Percentiles rank a stretch among this genome's conserved stretches.
Conservation (phyloP, 2,888 invertebrate species). For the Caenorhabditis panamensis region DNA sequence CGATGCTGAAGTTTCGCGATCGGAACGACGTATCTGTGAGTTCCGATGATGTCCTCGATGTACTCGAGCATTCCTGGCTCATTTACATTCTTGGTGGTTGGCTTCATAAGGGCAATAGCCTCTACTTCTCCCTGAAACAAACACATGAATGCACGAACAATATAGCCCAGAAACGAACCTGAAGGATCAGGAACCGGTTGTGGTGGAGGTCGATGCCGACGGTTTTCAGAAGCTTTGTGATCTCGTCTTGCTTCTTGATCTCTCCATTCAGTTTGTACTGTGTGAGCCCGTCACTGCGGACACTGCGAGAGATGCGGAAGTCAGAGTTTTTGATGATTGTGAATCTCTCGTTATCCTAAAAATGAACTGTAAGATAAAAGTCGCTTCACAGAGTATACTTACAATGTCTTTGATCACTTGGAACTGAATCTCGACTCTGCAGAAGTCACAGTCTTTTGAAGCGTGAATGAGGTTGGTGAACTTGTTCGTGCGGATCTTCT, state of each 20-base stretch:
- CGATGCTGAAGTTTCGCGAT: conserved; percentile 25
- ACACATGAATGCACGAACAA: too few relatives aligned
- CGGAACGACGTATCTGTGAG: conserved; percentile 45
- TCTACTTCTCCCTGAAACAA: conserved; percentile 93
- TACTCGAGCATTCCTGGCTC: conserved; percentile 98
- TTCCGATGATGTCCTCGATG: conserved; percentile 97
- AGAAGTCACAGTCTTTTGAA: conserved; percentile 87
- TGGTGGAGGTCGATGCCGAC: conserved; percentile 96
- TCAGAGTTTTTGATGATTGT: conserved; percentile 88
- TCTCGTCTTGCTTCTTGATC: conserved; percentile 87
- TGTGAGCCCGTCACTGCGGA: conserved; percentile 84
- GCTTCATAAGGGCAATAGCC: conserved; percentile 98
- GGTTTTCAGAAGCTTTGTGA: conserved; percentile 87
- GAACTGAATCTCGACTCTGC: conserved; percentile 93
- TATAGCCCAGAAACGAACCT: conserved; percentile 84
- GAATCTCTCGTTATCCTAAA: conserved; percentile 82
- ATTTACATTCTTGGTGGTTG: conserved; percentile 86
- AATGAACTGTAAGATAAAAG: too few relatives aligned
- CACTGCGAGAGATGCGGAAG: conserved; percentile 91
- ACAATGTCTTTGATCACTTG: conserved; percentile 83
- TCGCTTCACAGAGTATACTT: conserved; percentile 7
- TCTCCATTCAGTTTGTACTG: conserved; percentile 67
- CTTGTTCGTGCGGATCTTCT: conserved; percentile 95
- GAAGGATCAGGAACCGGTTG: conserved; percentile 96
- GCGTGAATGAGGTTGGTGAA: conserved; percentile 89